phyloP scores from a whole-genome alignment of 2,113 vertebrate genomes.

The Climacteris rufus region DNA sequence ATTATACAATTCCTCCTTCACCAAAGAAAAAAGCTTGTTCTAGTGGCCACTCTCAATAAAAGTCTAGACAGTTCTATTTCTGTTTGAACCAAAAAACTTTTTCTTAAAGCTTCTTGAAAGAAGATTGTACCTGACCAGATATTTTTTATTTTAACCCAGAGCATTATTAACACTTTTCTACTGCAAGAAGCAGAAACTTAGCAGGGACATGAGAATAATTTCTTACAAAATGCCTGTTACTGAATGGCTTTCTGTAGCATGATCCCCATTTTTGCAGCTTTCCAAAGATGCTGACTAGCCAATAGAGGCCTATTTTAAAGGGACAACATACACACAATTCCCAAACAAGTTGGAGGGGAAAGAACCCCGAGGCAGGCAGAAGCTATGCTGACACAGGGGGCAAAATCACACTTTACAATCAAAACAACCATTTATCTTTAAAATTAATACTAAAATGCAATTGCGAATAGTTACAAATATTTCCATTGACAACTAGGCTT shows the following conservation, averaged over 20 bases:
- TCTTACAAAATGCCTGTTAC: not conserved
- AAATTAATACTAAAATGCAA: not conserved
- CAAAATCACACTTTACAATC: not conserved
- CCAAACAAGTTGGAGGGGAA: not conserved
- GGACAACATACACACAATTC: not conserved
- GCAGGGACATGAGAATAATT: not conserved
- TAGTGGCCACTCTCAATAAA: not conserved
- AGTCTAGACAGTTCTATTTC: not conserved
- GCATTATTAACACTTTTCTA: not conserved
- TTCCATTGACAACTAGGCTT: not conserved
- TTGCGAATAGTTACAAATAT: not conserved
- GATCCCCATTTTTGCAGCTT: not conserved
- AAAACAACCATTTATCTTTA: not conserved
- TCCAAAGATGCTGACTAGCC: not conserved
- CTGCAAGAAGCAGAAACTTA: not conserved
- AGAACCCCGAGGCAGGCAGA: not conserved
- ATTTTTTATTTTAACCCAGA: not conserved
- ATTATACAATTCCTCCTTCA: not conserved
- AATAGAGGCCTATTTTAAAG: not conserved
- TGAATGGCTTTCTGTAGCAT: not conserved
- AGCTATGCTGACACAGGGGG: not conserved
- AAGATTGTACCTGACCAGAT: not conserved
- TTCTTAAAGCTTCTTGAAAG: not conserved
- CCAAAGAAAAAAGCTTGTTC: not conserved
- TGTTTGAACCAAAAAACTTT: not conserved